phyloP scores from a whole-genome alignment of 53 echinoderm and acorn worm species.

The Arbacia lixula region DNA sequence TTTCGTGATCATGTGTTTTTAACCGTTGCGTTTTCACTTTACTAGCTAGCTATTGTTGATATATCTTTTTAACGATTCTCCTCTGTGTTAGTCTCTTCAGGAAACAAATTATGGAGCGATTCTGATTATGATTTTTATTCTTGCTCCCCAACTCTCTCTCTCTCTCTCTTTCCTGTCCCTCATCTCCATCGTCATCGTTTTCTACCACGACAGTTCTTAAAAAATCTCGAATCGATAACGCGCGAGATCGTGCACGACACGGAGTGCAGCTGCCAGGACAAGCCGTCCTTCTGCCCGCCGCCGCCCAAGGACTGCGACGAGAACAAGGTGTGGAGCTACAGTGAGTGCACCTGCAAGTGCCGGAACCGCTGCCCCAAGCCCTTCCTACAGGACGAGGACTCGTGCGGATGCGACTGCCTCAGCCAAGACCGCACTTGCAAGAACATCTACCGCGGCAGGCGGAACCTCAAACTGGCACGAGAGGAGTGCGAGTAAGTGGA shows the following conservation, averaged over 20 bases:
- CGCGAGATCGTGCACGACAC: constrained; percentile 66
- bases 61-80: no score
- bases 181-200: neutral
- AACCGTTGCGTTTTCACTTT: no score
- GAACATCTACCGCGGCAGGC: constrained; percentile 80
- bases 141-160: no score
- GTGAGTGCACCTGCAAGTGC: constrained; percentile 81
- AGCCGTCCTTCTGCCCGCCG: constrained; percentile 79
- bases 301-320: constrained; percentile 71
- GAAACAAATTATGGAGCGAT: no score
- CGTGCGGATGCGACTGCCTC: constrained; percentile 85
- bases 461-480: constrained; percentile 54
- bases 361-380: constrained; percentile 78
- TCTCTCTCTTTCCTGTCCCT: no score
- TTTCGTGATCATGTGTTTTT: no score
- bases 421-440: constrained; percentile 80
- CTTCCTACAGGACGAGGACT: constrained; percentile 81
- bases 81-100: no score
- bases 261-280: constrained; percentile 78
- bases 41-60: no score
- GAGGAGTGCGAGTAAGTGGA: constrained; percentile 89
- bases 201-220: constrained; percentile 61
- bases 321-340: constrained; percentile 78
- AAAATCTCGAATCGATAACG: neutral
- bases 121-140: no score